These are phyloP conservation scores for Micromussa lordhowensis DNA, from an alignment of 92 coral and sea anemone species.

Conservation along the genomic window DNA sequence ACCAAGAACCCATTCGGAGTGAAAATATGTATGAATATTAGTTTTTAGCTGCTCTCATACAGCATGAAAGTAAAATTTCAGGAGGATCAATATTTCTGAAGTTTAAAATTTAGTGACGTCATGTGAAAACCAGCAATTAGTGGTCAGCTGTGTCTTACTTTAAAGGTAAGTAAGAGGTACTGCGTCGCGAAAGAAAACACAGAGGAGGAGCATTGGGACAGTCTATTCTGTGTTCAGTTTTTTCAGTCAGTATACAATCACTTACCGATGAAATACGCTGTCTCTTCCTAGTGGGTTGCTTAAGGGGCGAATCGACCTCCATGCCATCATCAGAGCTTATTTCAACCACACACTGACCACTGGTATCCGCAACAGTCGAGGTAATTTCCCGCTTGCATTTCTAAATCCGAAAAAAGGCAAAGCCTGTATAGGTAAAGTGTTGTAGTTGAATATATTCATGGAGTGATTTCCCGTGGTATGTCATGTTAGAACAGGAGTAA, in stretches of 20 bases:
- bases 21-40: too few species aligned
- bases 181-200: neutral
- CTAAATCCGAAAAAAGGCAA: conserved; percentile 21
- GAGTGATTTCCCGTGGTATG: conserved; percentile 10
- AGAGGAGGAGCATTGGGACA: conserved; percentile 12
- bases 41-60: too few species aligned
- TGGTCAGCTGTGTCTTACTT: conserved; percentile 2
- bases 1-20: too few species aligned
- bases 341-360: conserved; percentile 13
- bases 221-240: neutral
- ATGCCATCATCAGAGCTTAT: conserved; percentile 35
- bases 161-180: conserved; percentile 11
- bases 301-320: conserved; percentile 11
- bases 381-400: conserved; percentile 22
- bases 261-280: conserved; percentile 33
- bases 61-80: too few species aligned
- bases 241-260: conserved; percentile 16
- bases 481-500: neutral
- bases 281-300: conserved; percentile 25
- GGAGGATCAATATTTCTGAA: too few species aligned
- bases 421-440: conserved; percentile 7
- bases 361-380: conserved; percentile 23
- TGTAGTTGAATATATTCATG: conserved; percentile 1
- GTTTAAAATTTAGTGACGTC: too few species aligned
- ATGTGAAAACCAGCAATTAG: too few species aligned